These are phyloP conservation scores for Chaenogobius annularis DNA, from an alignment of 2,113 vertebrate genomes.

Conservation along the genomic window DNA sequence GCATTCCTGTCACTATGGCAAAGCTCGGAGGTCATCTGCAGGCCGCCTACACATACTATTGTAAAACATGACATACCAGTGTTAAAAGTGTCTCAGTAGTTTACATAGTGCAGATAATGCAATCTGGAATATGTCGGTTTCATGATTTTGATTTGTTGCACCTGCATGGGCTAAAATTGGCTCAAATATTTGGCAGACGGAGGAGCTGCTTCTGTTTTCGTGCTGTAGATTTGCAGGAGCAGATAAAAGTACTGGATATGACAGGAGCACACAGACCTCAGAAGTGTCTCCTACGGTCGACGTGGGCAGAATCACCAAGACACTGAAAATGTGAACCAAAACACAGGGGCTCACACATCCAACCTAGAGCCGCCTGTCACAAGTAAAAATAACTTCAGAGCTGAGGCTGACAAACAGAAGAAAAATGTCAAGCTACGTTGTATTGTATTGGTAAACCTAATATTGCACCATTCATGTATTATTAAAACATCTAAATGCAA, in stretches of 20 bases:
- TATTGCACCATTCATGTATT: background rate
- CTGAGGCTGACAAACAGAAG: background rate
- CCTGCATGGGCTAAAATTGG: background rate
- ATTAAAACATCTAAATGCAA: too few relatives aligned
- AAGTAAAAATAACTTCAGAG: background rate
- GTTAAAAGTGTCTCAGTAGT: background rate
- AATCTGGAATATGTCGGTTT: background rate
- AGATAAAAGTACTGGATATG: slow-evolving; percentile 8
- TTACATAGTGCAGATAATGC: background rate
- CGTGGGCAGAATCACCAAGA: slow-evolving; percentile 2
- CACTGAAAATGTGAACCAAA: background rate
- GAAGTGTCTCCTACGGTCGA: background rate
- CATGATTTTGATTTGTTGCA: background rate
- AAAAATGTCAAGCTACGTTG: background rate
- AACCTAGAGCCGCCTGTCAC: background rate
- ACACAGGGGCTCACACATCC: background rate
- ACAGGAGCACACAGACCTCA: slow-evolving; percentile 1
- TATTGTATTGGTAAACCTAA: background rate
- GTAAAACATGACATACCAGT: background rate
- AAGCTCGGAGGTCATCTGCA: too few relatives aligned
- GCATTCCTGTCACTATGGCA: too few relatives aligned
- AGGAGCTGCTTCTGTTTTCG: background rate
- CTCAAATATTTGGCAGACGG: background rate
- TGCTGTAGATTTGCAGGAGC: slow-evolving; percentile 7
- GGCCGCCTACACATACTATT: background rate